These are phyloP conservation scores for Machimus atricapillus DNA, from an alignment of 2,888 invertebrate genomes.

Conservation along the genomic window DNA sequence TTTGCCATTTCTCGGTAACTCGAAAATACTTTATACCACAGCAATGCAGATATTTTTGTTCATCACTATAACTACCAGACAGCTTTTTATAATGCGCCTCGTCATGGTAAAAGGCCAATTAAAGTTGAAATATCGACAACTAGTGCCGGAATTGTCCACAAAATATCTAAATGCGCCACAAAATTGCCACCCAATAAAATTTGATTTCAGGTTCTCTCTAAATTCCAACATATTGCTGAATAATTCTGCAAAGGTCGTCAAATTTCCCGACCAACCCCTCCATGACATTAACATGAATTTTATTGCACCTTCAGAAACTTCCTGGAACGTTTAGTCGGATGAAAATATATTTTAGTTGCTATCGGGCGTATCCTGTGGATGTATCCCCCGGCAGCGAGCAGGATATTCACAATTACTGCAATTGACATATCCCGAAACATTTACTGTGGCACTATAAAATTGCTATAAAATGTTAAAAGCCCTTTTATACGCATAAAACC, in stretches of 20 bases:
- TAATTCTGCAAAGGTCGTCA: conserved; percentile 8
- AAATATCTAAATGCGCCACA: not conserved
- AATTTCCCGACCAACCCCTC: not conserved
- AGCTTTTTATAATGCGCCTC: not conserved
- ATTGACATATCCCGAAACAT: conserved; percentile 28
- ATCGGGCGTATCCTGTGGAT: not conserved
- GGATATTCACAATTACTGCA: conserved; percentile 22
- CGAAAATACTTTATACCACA: not conserved
- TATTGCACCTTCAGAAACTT: not conserved
- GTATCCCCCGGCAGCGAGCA: not conserved
- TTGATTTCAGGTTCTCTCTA: not conserved
- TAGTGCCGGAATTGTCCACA: not conserved
- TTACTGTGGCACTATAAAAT: conserved; percentile 18
- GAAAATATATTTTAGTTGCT: not conserved
- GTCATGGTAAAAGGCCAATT: not conserved
- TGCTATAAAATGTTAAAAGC: conserved; percentile 18
- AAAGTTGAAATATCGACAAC: not conserved
- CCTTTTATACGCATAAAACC: conserved; percentile 6
- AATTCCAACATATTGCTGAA: conserved; percentile 12
- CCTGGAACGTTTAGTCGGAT: not conserved
- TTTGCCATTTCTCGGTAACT: not conserved
- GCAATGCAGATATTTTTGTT: not conserved
- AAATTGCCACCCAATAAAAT: not conserved
- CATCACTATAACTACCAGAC: not conserved
- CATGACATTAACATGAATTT: not conserved